Percentiles rank a stretch among this genome's conserved stretches.
Evolutionary conservation across 23 tunicate genomes (phyloP).

Genomic region (Trididemnum clinides): DNA sequence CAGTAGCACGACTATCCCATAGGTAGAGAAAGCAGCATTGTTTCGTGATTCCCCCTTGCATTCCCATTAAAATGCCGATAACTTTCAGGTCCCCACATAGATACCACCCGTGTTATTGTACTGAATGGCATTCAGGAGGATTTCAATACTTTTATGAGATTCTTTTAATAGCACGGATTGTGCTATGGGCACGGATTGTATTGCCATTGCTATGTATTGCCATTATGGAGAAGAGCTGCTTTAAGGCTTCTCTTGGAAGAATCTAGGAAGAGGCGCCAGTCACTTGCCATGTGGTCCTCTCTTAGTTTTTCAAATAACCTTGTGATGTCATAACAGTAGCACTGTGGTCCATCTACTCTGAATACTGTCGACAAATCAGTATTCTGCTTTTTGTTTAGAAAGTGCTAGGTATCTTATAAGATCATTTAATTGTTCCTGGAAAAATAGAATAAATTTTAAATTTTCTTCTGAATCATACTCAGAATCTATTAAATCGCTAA

Average conservation of each 20-base stretch:
- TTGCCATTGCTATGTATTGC: slow-evolving; percentile 25
- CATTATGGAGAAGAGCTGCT: slow-evolving; percentile 40
- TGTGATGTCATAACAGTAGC: slow-evolving; percentile 23
- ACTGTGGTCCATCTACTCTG: slow-evolving; percentile 40
- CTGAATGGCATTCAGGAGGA: slow-evolving; percentile 31
- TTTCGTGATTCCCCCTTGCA: slow-evolving; percentile 31
- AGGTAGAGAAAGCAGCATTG: slow-evolving; percentile 43
- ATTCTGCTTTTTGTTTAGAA: slow-evolving; percentile 29
- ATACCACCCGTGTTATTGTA: slow-evolving; percentile 17
- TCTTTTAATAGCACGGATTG: slow-evolving; percentile 22
- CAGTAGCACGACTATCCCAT: slow-evolving; percentile 51
- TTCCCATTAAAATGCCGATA: slow-evolving; percentile 21
- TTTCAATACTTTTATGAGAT: slow-evolving; percentile 35
- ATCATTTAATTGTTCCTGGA: slow-evolving; percentile 17
- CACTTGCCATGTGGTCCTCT: slow-evolving; percentile 35
- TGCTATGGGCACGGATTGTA: slow-evolving; percentile 5
- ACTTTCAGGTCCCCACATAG: slow-evolving; percentile 38
- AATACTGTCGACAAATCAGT: slow-evolving; percentile 27
- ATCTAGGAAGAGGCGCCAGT: slow-evolving; percentile 38
- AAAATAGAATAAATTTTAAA: slow-evolving; percentile 23
- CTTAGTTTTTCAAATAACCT: slow-evolving; percentile 29
- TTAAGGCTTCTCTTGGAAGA: slow-evolving; percentile 46
- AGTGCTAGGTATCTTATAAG: slow-evolving; percentile 36
- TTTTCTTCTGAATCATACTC: slow-evolving; percentile 30
- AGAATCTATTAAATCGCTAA: slow-evolving; percentile 13